Base-by-base conservation (phyloP, 2,113 vertebrate genomes). In the Octodon degus region DNA sequence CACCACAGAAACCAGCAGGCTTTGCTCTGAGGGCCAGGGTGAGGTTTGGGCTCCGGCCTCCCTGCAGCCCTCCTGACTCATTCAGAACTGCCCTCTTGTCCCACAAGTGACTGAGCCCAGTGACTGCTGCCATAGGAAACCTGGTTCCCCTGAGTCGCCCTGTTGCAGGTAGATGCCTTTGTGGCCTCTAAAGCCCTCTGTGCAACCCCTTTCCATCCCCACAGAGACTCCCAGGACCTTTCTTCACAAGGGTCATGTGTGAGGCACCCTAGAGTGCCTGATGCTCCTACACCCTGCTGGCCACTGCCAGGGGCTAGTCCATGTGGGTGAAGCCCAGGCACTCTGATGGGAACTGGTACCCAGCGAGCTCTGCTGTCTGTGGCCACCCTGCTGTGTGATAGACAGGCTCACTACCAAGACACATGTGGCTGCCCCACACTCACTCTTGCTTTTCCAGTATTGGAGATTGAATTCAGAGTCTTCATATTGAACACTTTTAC, bases 81-180 rank as follows among this genome's bases (percentile, higher is more conserved):
- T 34, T 19, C 7, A 13, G 34, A 63, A 68, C 80, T 7, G 0
- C 68, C 24, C 7, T 53, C 13, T 62, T 63, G 20, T 24, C 10
- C 13, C 1, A 9, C 3, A 30, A 63, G 22, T 0, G 4, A 25
- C 0, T 16, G 14, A 55, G 14, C n/a, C 16, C 72, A 17, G 5
- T n/a, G 17, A 12, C 77, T 68, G 12, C 0, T 10, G 70, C 55
- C 80, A 72, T 32, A 50, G 24, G 67, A 96, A 17, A 16, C 6
- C 47, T 10, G 77, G 16, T 2, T 80, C 30, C 2, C 10, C 32
- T 0, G 9, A 24, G 3, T 30, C 34, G 40, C 50, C 90, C 72
- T 72, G 20, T 67, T 25, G 43, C 62, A 79, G 77, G 81, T 40
- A 43, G 37, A 92, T 60, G 47, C 40, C 3, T 70, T 6, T 43